Evolutionary conservation across 2,113 vertebrate species (phyloP).

Genomic region (Gallinago media): DNA sequence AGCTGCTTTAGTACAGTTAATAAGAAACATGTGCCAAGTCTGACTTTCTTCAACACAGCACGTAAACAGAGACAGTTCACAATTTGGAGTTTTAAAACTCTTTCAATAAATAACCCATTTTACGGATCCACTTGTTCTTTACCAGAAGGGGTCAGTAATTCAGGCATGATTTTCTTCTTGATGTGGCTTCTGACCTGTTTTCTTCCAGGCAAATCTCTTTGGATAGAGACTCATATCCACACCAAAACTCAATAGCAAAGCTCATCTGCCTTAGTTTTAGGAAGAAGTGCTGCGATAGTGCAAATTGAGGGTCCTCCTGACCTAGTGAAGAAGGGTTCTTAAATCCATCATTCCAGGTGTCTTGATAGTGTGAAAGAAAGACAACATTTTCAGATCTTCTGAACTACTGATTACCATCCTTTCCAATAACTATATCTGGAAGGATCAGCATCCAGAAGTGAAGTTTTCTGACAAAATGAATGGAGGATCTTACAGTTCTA

Average conservation of each 20-base stretch:
- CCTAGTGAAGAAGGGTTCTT: background rate
- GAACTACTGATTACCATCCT: background rate
- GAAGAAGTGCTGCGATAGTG: background rate
- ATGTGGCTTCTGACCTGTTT: background rate
- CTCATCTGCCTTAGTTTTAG: background rate
- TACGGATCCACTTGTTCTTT: background rate
- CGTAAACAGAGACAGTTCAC: background rate
- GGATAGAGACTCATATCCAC: background rate
- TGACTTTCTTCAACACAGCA: constrained; percentile 21
- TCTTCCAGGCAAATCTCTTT: background rate
- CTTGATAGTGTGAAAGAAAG: background rate
- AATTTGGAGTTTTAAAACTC: background rate
- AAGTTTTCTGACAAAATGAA: background rate
- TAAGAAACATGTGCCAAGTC: constrained; percentile 54
- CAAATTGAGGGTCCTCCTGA: background rate
- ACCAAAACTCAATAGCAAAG: background rate
- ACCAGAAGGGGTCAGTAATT: background rate
- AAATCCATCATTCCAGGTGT: background rate
- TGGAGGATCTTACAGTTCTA: background rate
- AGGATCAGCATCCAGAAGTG: background rate
- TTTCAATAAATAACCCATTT: background rate
- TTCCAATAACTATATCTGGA: background rate
- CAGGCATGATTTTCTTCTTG: background rate
- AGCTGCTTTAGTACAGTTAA: constrained; percentile 44
- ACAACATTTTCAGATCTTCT: background rate